Base-by-base conservation (phyloP, 2,113 vertebrate genomes). In the Harpagus bidentatus region DNA sequence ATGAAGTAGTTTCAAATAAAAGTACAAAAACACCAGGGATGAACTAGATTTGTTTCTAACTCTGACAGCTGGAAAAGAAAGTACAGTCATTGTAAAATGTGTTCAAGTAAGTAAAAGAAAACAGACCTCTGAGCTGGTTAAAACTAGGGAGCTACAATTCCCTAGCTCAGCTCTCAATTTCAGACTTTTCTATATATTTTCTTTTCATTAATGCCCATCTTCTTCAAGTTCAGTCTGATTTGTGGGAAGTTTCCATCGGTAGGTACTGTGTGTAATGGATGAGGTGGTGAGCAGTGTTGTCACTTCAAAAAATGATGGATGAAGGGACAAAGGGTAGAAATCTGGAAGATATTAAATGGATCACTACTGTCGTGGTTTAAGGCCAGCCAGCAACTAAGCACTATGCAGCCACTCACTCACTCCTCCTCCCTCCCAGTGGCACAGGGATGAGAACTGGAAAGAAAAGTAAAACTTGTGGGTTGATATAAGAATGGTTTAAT, bases 1-100 rank as follows among this genome's bases (percentile, higher is more conserved):
- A 95, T 78, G 82, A 95, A 97, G 71, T 82, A 93, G 82, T 97
- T 97, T 97, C 72, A 97, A 96, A 95, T 93, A 90, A 89, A 97
- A 96, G 40, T 84, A 92, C 43, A n/a, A 53, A 97, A 32, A 9
- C 61, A 86, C 84, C 79, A 88, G 66, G 76, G 70, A 59, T 97
- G 76, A 93, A 89, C 52, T 94, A 89, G 70, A 90, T 96, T 95
- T 95, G 19, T 89, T 81, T 97, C 80, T 95, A 78, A 94, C 55
- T 84, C 78, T 97, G 97, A 96, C 87, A 97, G 88, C 38, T 88
- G 63, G 70, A 82, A 96, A 96, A 96, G 45, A 78, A 96, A 91
- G 31, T 92, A 77, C 15, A 69, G 70, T 9, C 36, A 88, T 76
- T n/a, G 25, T 67, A 66, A 78, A 97, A 92, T 90, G 9, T 65